These are phyloP conservation scores for Tupaia tana DNA, from an alignment of 2,113 vertebrate genomes.

Conservation along the genomic window DNA sequence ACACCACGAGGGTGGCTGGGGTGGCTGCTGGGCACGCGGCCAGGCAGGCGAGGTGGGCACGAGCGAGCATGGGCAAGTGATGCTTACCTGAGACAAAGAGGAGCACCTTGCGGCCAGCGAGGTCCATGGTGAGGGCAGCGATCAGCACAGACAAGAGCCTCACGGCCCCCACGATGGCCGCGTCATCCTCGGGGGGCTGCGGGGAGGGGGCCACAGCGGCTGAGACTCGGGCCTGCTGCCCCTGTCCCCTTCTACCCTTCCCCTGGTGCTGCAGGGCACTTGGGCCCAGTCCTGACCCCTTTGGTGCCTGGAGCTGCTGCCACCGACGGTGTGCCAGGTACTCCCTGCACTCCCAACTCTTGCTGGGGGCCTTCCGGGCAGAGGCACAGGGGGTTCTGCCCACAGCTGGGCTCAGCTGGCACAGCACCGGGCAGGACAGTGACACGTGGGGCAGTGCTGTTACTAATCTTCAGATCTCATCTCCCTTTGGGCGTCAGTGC, in stretches of 20 bases:
- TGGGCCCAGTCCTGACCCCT: no score
- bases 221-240: not conserved
- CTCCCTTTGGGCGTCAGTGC: not conserved
- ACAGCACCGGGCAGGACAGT: fast-evolving
- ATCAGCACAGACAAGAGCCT: constrained; percentile 90
- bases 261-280: fast-evolving
- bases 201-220: not conserved
- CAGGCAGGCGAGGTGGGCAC: fast-evolving
- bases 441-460: not conserved
- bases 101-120: constrained; percentile 93
- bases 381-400: not conserved
- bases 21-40: no score
- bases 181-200: constrained; percentile 87
- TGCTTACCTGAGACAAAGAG: constrained; percentile 91
- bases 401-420: not conserved
- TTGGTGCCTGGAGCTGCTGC: fast-evolving
- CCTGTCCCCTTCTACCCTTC: not conserved
- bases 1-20: not conserved
- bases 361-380: fast-evolving
- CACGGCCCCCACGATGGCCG: constrained; percentile 92
- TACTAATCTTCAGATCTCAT: not conserved
- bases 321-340: not conserved
- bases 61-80: fast-evolving
- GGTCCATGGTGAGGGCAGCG: constrained; percentile 94
- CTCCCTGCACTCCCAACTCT: fast-evolving